These are phyloP conservation scores for Nebria brevicollis DNA, from an alignment of 2,888 invertebrate genomes.

Conservation along the genomic window DNA sequence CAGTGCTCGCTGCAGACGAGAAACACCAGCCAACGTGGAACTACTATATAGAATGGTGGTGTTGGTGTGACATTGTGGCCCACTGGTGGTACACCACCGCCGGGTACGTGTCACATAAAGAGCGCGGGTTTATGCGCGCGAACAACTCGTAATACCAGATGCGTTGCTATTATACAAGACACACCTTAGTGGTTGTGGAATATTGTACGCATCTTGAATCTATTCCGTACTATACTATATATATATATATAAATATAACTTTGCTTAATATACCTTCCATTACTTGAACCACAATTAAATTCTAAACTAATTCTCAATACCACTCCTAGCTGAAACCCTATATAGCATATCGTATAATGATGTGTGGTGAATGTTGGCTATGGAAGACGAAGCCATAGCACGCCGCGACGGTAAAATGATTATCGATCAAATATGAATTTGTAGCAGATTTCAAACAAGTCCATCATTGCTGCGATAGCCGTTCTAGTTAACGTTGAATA, in stretches of 20 bases:
- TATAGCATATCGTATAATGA: too few relatives aligned
- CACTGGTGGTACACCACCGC: slow-evolving; percentile 24
- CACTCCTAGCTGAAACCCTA: too few relatives aligned
- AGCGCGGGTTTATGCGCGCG: slow-evolving; percentile 30
- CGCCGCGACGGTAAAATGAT: too few relatives aligned
- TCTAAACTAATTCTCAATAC: too few relatives aligned
- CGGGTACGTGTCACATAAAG: slow-evolving; percentile 25
- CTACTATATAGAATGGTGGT: neutral
- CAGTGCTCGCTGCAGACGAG: slow-evolving; percentile 30
- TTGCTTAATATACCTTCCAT: too few relatives aligned
- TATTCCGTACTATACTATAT: too few relatives aligned
- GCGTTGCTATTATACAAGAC: neutral
- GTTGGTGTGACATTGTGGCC: slow-evolving; percentile 15
- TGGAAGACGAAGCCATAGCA: too few relatives aligned
- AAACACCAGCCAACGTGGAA: neutral
- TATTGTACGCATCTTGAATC: too few relatives aligned
- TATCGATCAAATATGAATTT: neutral
- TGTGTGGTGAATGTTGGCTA: too few relatives aligned
- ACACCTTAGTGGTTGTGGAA: neutral
- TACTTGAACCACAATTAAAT: too few relatives aligned
- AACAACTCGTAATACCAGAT: neutral
- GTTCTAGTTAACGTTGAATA: neutral
- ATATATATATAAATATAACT: too few relatives aligned
- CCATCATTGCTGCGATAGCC: slow-evolving; percentile 2
- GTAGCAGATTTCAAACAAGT: slow-evolving; percentile 11